A percentile compares a stretch with the other conserved stretches of the same genome.
phyloP scores from a whole-genome alignment of 2,888 invertebrate species.

The Drosophila ustulata region DNA sequence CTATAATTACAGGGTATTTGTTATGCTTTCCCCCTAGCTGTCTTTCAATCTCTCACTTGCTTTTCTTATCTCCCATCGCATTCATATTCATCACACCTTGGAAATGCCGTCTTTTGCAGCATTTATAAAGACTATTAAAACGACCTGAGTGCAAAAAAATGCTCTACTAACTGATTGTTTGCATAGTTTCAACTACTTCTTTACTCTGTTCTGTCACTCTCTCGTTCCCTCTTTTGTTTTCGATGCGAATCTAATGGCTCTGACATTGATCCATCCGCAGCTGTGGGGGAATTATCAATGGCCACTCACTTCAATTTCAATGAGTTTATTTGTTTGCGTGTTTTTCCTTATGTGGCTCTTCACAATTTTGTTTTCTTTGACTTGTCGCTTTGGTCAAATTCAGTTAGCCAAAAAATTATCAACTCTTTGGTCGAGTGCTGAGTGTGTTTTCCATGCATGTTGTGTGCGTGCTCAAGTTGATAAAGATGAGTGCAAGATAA shows the following conservation, averaged over 20 bases:
- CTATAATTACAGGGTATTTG: not conserved
- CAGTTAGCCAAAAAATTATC: conserved; percentile 74
- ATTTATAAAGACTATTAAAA: not conserved
- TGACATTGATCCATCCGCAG: conserved; percentile 41
- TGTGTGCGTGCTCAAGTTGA: conserved; percentile 35
- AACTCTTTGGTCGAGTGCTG: conserved; percentile 54
- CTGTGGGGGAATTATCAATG: conserved; percentile 35
- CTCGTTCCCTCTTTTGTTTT: conserved; percentile 23
- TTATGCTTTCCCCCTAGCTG: not conserved
- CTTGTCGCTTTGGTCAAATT: conserved; percentile 61
- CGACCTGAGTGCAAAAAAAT: conserved; percentile 31
- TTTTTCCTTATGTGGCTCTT: conserved; percentile 40
- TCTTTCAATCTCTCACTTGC: no score
- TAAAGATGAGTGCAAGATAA: conserved; percentile 65
- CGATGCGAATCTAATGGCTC: conserved; percentile 62
- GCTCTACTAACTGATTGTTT: conserved; percentile 31
- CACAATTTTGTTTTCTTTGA: conserved; percentile 47
- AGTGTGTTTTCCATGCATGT: conserved; percentile 35
- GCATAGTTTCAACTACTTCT: not conserved
- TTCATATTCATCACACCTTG: not conserved
- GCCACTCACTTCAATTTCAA: conserved; percentile 41
- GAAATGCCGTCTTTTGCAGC: not conserved
- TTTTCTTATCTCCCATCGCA: not conserved
- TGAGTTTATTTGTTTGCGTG: conserved; percentile 66
- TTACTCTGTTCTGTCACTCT: conserved; percentile 7